Evolutionary conservation across 2,113 vertebrate species (phyloP), one percentile per base, ranked within the genome.

Genomic region (Gallinago jamesoni): DNA sequence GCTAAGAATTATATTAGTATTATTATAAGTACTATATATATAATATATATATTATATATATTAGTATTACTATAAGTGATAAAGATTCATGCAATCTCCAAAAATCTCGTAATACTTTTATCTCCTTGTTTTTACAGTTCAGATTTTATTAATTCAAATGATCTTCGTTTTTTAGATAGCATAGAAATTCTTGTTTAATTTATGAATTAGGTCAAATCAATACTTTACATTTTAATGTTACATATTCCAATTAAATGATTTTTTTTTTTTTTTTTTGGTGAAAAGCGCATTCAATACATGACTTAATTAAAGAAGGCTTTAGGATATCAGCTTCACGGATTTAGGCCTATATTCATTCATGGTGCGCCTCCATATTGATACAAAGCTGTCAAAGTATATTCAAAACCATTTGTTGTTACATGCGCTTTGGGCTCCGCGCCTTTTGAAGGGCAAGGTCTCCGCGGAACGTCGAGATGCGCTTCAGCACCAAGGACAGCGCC

Each of bases 401-500:
- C 22, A 24, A 1, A 13, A 27, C 47, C 1, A 4, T 6, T 11
- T 6, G 0, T 12, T 0, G 25, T 60, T 10, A 3, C 7, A 0
- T 0, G 35, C 5, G 1, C 31, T 28, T 30, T 1, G 30, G n/a
- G 3, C n/a, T 6, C 17, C 5, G 14, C n/a, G 9, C n/a, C 3
- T 15, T 41, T 16, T 5, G 56, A 15, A 41, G 73, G 0, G 16
- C 17, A 2, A 47, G 22, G 23, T 7, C 27, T 9, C 2, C 3
- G 10, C 1, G 31, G 23, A 6, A 17, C 1, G 24, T 8, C 43
- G 0, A 3, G 69, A 5, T 6, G 47, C 0, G 17, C 33, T 64
- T 9, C 94, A 96, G 96, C 57, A 96, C 96, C 94, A 18, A 2
- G 94, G 96, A 93, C 92, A 96, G 95, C 87, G 14, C 64, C 4